Evolutionary conservation across 2,888 invertebrate genomes (phyloP), one percentile per base, ranked within the genome.

Genomic region (Chrysolina haemoptera): DNA sequence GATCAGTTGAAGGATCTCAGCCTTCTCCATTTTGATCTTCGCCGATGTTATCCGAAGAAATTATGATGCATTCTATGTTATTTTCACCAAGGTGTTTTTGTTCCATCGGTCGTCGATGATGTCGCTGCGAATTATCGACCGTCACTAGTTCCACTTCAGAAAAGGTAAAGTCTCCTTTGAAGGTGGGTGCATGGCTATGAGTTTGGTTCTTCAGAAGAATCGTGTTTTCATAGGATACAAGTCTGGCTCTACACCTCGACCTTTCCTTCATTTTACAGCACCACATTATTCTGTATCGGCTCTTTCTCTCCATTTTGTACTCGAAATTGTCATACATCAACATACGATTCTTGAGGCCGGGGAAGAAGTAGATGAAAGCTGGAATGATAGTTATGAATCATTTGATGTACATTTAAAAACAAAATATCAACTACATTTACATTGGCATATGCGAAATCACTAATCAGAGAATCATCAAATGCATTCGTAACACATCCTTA

Each of bases 181-280:
- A 79, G 0, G 78, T 80, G 5, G 76, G 78, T 10, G n/a, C 64
- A 59, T 80, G 80, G 27, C 78, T 79, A 64, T 80, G 80, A 10
- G 70, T 65, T 20, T 55, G 73, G 16, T 66, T 67, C 27, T 79
- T 80, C 27, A 80, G 66, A 20, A 78, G 67, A 5, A 80, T 73
- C 59, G 71, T 76, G 55, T 70, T 66, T 10, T 68, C 71, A 11
- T 70, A 40, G 1, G 70, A 20, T 9, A 67, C 76, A 12, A 82
- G 16, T 10, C 84, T 79, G 12, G 82, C 80, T 76, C 80, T 84
- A 72, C 85, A 85, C 69, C 81, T 84, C 18, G 66, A 67, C 46
- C 74, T 81, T 35, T 80, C 78, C 64, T 84, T 85, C 14, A 71
- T 74, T 14, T 75, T 69, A 67, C 85, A 85, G 68, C 81, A 79